Base-by-base conservation (phyloP, 2,797 vertebrate genomes). In the Clarias platycephalus region DNA sequence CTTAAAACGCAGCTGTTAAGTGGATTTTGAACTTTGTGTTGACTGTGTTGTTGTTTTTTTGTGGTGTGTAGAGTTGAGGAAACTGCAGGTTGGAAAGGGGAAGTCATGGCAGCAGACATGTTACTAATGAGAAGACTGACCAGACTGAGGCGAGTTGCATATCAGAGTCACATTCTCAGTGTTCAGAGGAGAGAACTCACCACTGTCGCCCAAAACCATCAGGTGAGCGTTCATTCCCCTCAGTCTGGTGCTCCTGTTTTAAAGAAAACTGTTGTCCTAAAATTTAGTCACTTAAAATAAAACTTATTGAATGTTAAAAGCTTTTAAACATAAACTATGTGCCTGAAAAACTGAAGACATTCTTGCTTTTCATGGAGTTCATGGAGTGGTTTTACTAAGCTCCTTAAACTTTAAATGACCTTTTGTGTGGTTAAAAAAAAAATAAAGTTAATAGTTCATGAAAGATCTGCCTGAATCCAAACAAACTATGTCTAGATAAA, bases 71-170 rank as follows among this genome's bases (percentile, higher is more conserved):
- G 1, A 74, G 2, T 82, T 63, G 68, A 67, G 49, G 37, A 60
- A 84, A 16, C 64, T 76, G 80, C 86, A 91, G 91, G 86, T 84
- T 79, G 82, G 84, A 82, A 82, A 53, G 8, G 44, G 78, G 74
- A 57, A 78, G 22, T 6, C 87, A 93, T 94, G 93, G 86, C 91
- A 2, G 91, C 91, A 8, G 93, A 94, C 83, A 31, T 72, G 1
- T 88, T 92, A 84, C 86, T 93, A 31, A 83, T 91, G 91, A 92
- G 90, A 82, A 90, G 91, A 53, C 81, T 93, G 77, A 86, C 64
- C 83, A 91, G 89, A 89, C 53, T 94, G 84, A 92, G 85, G 83
- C 91, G 86, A 82, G 83, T 91, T n/a, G 87, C 88, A 80, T 28
- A 82, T 84, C 88, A 89, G 79, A 89, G 87, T 49, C 76, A 88